These are phyloP conservation scores for Hemicordylus capensis DNA, from an alignment of 2,113 vertebrate species.

Conservation along the genomic window DNA sequence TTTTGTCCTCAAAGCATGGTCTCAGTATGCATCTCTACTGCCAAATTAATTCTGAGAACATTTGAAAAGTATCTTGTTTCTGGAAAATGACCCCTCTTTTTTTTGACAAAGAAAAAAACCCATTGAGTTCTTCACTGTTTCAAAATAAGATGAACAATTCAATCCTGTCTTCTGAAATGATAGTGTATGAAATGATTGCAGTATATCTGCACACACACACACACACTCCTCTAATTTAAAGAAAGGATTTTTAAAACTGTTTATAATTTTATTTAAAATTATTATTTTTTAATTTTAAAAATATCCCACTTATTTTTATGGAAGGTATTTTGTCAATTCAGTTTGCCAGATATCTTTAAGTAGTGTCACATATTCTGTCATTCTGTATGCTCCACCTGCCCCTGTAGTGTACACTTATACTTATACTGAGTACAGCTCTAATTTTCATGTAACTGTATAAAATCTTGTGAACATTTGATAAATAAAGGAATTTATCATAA, in stretches of 20 bases:
- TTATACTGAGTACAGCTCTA: not conserved
- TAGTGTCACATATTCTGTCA: too few relatives aligned
- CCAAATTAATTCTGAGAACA: conserved; percentile 56
- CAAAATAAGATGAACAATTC: conserved; percentile 30
- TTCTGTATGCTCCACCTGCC: not conserved
- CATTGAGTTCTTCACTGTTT: not conserved
- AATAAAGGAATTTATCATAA: conserved; percentile 23
- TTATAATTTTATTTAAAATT: too few relatives aligned
- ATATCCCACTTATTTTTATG: not conserved
- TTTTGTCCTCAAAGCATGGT: conserved; percentile 60
- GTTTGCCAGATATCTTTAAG: not conserved
- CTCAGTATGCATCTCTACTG: conserved; percentile 33
- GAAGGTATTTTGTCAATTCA: not conserved
- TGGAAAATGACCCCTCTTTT: not conserved
- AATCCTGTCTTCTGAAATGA: conserved; percentile 28
- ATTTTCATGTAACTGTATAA: not conserved
- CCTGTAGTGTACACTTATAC: not conserved
- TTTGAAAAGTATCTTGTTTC: not conserved
- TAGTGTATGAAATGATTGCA: too few relatives aligned
- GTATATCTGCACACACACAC: too few relatives aligned
- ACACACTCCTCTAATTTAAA: too few relatives aligned
- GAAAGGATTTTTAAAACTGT: too few relatives aligned
- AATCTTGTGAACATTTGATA: not conserved
- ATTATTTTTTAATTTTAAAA: too few relatives aligned
- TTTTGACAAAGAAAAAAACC: not conserved